A percentile compares a stretch with the other conserved stretches of the same genome.
These are phyloP conservation scores for Vanessa cardui DNA, from an alignment of 2,888 invertebrate species.

Conservation along the genomic window DNA sequence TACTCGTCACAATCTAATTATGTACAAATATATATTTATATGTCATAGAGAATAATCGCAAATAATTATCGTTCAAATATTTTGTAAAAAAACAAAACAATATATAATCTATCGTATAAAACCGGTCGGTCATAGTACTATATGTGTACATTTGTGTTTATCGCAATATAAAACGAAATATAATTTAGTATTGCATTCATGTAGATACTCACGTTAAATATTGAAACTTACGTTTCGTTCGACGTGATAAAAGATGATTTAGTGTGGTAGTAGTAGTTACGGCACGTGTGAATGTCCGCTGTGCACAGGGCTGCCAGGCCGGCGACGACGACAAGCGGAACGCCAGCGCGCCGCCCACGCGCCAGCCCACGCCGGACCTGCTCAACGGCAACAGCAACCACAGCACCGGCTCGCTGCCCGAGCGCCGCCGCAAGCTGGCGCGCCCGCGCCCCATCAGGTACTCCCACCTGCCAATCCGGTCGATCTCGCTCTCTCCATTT, in stretches of 20 bases:
- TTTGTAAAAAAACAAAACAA: too few relatives aligned
- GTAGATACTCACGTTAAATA: too few relatives aligned
- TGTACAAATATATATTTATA: neutral
- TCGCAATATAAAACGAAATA: too few relatives aligned
- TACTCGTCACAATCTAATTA: neutral
- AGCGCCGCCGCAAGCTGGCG: constrained; percentile 71
- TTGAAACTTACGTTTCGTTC: too few relatives aligned
- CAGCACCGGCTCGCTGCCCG: constrained; percentile 74
- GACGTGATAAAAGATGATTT: too few relatives aligned
- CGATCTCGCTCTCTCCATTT: neutral
- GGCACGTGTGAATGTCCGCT: constrained; percentile 13
- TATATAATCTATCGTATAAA: too few relatives aligned
- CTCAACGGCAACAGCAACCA: constrained; percentile 79
- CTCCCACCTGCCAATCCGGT: neutral
- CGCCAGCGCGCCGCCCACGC: constrained; percentile 75
- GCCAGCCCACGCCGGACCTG: constrained; percentile 74
- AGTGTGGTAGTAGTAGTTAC: too few relatives aligned
- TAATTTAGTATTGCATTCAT: too few relatives aligned
- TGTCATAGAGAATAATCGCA: neutral
- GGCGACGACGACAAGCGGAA: constrained; percentile 74
- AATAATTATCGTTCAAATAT: too few relatives aligned
- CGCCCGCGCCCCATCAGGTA: constrained; percentile 66
- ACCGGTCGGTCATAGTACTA: too few relatives aligned
- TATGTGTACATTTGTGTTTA: too few relatives aligned
- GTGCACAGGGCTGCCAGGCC: constrained; percentile 49